Evolutionary conservation across 2,888 invertebrate species (phyloP), one percentile per base, ranked within the genome.

Genomic region (Latrodectus elegans): DNA sequence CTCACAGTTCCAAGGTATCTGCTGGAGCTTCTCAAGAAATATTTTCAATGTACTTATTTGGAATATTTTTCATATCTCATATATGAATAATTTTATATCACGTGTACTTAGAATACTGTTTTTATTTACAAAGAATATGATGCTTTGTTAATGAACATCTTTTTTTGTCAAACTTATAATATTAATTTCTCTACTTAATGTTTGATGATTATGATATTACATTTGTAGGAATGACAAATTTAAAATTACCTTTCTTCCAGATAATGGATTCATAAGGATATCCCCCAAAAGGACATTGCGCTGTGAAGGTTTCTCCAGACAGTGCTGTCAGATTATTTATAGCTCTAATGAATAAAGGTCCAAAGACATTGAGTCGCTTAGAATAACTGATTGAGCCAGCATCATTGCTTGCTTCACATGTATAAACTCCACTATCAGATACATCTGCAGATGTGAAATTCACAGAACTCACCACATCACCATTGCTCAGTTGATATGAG

Each of bases 231-330:
- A 38, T 38, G 3, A 38, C 38, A 38, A 38, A 38, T 38, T 3
- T 38, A 38, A 3, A 6, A 38, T 83, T 73, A 90, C 90, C 90
- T 88, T 80, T 82, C 17, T 88, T 81, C 90, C 90, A 90, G 22
- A 26, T 78, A 53, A 90, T 82, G 11, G 80, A 72, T 12, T 88
- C 80, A 64, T 86, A 80, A 12, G 90, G 90, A 81, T 90, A 90
- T 26, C 90, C 90, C 26, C 89, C 89, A 53, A 89, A 89, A 52
- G 90, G 90, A 81, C 90, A 90, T 38, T 75, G 73, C 26, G 90
- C 81, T 15, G 72, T 22, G 49, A 89, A 77, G 53, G 51, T 75
- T 53, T 84, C 70, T 70, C 88, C 88, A 64, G 84, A 82, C 22
- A 90, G 68, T 11, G 82, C 90, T 26, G 89, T 89, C 68, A 89